phyloP scores from a whole-genome alignment of 2,797 vertebrate species.

The Nannoperca australis region DNA sequence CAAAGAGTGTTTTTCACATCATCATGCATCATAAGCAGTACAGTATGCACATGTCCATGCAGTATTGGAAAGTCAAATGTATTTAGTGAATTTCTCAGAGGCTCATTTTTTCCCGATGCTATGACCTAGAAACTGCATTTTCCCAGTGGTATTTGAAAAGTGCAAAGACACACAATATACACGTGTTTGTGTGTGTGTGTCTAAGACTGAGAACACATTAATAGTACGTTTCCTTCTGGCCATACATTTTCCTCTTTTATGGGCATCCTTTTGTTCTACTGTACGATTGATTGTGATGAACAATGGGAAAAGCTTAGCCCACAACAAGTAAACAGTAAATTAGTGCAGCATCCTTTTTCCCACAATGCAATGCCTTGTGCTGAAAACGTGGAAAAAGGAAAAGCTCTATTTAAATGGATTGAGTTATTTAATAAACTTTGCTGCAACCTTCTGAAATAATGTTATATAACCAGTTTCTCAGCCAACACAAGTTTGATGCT shows the following conservation, averaged over 20 bases:
- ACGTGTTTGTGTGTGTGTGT: constrained; percentile 5
- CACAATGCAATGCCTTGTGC: constrained; percentile 38
- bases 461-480: constrained; percentile 38
- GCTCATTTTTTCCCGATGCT: constrained; percentile 30
- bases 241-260: constrained; percentile 58
- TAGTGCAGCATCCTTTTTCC: constrained; percentile 46
- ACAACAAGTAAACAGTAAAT: constrained; percentile 67
- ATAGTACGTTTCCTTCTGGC: constrained; percentile 47
- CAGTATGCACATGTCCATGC: constrained; percentile 26
- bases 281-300: constrained; percentile 64
- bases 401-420: neutral
- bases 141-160: constrained; percentile 65
- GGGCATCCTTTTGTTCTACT: constrained; percentile 64
- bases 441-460: constrained; percentile 34
- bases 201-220: constrained; percentile 41
- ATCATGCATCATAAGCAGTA: constrained; percentile 22
- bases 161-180: constrained; percentile 55
- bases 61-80: constrained; percentile 47
- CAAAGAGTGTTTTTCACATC: constrained; percentile 20
- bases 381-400: constrained; percentile 29
- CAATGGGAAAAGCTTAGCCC: constrained; percentile 65
- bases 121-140: constrained; percentile 67
- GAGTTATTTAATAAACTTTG: constrained; percentile 35
- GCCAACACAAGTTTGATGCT: constrained; percentile 40
- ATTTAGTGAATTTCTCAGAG: constrained; percentile 53